A percentile compares a stretch with the other conserved stretches of the same genome.
Conservation (phyloP, 2,888 invertebrate species). For the Criorhina ranunculi region DNA sequence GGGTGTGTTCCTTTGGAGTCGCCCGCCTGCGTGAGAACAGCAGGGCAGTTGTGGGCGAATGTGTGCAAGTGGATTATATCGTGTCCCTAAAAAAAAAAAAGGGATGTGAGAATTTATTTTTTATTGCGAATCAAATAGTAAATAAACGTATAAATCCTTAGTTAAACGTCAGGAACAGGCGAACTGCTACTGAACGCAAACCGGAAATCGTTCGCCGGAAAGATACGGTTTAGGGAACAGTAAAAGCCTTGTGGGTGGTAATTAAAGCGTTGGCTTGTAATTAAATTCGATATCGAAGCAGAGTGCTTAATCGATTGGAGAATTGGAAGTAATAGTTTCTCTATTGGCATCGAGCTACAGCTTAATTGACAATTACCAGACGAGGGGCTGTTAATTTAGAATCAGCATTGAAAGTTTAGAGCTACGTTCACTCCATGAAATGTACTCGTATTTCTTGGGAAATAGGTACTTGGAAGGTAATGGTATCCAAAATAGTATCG, state of each 20-base stretch:
- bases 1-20: background rate
- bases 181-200: background rate
- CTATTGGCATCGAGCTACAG: background rate
- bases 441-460: too few species aligned
- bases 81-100: conserved; percentile 43
- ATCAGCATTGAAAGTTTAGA: too few species aligned
- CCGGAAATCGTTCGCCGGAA: background rate
- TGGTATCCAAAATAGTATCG: too few species aligned
- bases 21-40: conserved; percentile 31
- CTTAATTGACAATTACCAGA: background rate
- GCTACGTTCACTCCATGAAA: too few species aligned
- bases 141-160: conserved; percentile 22
- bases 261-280: background rate
- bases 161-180: conserved; percentile 14
- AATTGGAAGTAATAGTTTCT: conserved; percentile 15
- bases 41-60: background rate
- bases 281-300: conserved; percentile 5
- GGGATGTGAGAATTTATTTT: conserved; percentile 62
- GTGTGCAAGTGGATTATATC: conserved; percentile 39
- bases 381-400: too few species aligned
- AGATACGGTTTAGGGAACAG: background rate
- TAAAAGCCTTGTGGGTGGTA: conserved; percentile 8
- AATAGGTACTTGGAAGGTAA: too few species aligned
- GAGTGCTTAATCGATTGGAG: conserved; percentile 24
- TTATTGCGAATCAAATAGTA: conserved; percentile 38